Evolutionary conservation across 2,888 invertebrate species (phyloP).

Genomic region (Rotaria macrura): DNA sequence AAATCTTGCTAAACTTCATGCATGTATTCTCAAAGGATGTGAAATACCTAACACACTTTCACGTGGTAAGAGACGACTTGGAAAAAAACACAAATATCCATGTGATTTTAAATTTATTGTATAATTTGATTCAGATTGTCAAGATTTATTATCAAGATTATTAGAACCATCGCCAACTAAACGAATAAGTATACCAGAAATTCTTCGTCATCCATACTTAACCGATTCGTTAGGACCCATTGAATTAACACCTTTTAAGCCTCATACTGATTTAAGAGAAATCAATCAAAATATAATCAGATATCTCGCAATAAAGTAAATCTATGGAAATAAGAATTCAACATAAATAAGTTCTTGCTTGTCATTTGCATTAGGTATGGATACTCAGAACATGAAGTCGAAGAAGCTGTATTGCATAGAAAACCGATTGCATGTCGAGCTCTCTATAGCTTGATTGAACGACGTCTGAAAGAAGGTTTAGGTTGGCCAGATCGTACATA

Average conservation of each 20-base stretch:
- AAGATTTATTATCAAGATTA: slow-evolving; percentile 38
- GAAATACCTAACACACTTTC: slow-evolving; percentile 39
- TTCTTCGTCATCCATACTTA: slow-evolving; percentile 40
- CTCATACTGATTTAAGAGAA: slow-evolving; percentile 26
- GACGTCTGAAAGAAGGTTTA: slow-evolving; percentile 31
- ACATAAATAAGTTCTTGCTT: too few species aligned
- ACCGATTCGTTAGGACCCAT: slow-evolving; percentile 36
- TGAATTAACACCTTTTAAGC: slow-evolving; percentile 31
- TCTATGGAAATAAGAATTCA: not conserved
- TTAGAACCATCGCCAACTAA: slow-evolving; percentile 37
- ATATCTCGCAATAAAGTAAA: slow-evolving; percentile 30
- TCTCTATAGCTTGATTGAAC: slow-evolving; percentile 32
- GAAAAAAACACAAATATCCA: too few species aligned
- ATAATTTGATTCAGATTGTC: slow-evolving; percentile 38
- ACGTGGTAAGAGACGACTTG: slow-evolving; percentile 35
- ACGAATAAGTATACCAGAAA: slow-evolving; percentile 39
- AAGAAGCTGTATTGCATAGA: slow-evolving; percentile 30
- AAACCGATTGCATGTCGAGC: slow-evolving; percentile 31
- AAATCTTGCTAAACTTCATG: slow-evolving; percentile 40
- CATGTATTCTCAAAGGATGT: slow-evolving; percentile 40
- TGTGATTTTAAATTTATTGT: not conserved
- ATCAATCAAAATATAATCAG: slow-evolving; percentile 29
- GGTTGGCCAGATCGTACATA: slow-evolving; percentile 28
- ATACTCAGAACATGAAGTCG: slow-evolving; percentile 28
- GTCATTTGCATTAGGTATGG: slow-evolving; percentile 10